A percentile compares a stretch with the other conserved stretches of the same genome.
Evolutionary conservation across 2,797 vertebrate species (phyloP).

Genomic region (Harpagifer antarcticus): DNA sequence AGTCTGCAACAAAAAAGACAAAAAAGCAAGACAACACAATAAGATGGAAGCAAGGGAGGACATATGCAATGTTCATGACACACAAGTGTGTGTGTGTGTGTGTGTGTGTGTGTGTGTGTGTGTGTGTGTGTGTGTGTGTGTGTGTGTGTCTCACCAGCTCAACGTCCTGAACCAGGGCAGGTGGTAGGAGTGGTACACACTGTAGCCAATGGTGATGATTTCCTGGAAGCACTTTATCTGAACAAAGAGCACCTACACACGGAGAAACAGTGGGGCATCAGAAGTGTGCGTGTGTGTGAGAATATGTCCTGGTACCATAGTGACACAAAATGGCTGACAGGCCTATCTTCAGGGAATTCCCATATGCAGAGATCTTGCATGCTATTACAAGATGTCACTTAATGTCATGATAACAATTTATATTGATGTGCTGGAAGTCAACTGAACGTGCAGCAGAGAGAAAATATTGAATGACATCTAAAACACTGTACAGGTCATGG

Average conservation of each 20-base stretch:
- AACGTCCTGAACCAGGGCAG: slow-evolving; percentile 98
- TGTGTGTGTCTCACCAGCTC: slow-evolving; percentile 90
- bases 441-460: not conserved
- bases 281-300: no score
- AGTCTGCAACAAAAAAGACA: slow-evolving; percentile 72
- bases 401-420: not conserved
- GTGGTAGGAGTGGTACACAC: slow-evolving; percentile 95
- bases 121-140: not conserved
- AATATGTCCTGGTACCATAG: slow-evolving; percentile 24
- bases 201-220: slow-evolving; percentile 98
- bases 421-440: slow-evolving; percentile 2
- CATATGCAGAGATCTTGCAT: slow-evolving; percentile 3
- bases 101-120: not conserved
- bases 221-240: slow-evolving; percentile 99
- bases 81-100: not conserved
- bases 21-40: slow-evolving; percentile 52
- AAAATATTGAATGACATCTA: not conserved
- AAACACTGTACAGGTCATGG: not conserved
- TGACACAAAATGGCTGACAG: slow-evolving; percentile 52
- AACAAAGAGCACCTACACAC: slow-evolving; percentile 93
- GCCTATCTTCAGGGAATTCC: slow-evolving; percentile 37
- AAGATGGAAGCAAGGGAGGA: slow-evolving; percentile 18
- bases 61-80: not conserved
- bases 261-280: slow-evolving; percentile 26
- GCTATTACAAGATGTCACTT: slow-evolving; percentile 11